phyloP scores from a whole-genome alignment of 1,140 invertebrate genomes.

The Amphibalanus amphitrite region DNA sequence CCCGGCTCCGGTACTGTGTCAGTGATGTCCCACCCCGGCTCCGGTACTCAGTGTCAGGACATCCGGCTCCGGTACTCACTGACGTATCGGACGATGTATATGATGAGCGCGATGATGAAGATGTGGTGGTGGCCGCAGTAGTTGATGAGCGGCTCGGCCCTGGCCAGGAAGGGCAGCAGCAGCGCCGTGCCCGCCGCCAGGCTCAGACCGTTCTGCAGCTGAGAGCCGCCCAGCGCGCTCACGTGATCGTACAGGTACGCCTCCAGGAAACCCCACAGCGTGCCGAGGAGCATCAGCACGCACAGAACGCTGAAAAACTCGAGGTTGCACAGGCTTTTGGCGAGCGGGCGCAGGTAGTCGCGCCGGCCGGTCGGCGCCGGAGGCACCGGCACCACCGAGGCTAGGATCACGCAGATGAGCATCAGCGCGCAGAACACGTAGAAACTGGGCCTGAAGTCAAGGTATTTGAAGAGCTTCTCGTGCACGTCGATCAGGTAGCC shows the following conservation, averaged over 20 bases:
- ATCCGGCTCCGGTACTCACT: conserved; percentile 24
- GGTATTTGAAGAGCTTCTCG: conserved; percentile 18
- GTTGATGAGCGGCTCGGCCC: conserved; percentile 60
- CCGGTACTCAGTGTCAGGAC: not conserved
- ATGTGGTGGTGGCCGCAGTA: conserved; percentile 69
- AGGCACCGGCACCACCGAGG: conserved; percentile 23
- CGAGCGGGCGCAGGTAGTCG: conserved; percentile 13
- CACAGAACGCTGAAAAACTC: conserved; percentile 35
- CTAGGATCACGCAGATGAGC: conserved; percentile 42
- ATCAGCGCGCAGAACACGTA: conserved; percentile 39
- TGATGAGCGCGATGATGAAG: conserved; percentile 55
- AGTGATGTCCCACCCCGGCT: too few relatives aligned
- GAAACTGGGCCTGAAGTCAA: conserved; percentile 32
- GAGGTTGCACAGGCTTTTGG: not conserved
- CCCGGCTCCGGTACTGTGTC: too few relatives aligned
- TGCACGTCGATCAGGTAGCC: conserved; percentile 32
- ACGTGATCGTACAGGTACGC: conserved; percentile 49
- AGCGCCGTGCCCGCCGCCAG: conserved; percentile 43
- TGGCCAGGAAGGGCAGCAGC: conserved; percentile 51
- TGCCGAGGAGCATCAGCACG: conserved; percentile 47
- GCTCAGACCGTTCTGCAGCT: conserved; percentile 44
- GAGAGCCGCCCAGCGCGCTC: conserved; percentile 33
- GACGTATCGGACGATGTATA: conserved; percentile 56
- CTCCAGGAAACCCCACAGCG: conserved; percentile 58
- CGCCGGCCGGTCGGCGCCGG: conserved; percentile 12